A percentile compares a stretch with the other conserved stretches of the same genome.
Evolutionary conservation across 1,140 invertebrate species (phyloP).

Genomic region (Camponotus vicinus): DNA sequence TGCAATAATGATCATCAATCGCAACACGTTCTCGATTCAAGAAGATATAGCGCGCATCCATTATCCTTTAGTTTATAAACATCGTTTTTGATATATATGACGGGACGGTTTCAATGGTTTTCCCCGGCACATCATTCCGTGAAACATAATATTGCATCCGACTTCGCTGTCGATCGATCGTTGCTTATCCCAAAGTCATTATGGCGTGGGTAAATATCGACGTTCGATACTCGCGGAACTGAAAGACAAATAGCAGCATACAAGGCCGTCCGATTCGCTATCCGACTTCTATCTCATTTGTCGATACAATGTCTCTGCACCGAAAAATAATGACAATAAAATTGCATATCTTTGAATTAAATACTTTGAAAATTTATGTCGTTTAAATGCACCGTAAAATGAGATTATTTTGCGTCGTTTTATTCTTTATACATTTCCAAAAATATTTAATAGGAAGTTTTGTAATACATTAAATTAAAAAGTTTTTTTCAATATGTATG

Average conservation of each 20-base stretch:
- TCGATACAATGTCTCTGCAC: background rate
- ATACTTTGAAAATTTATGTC: background rate
- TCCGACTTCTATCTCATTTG: conserved; percentile 36
- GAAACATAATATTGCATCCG: conserved; percentile 46
- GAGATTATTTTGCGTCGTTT: background rate
- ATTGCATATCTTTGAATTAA: background rate
- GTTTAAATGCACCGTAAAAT: background rate
- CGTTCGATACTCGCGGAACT: conserved; percentile 33
- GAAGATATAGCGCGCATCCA: background rate
- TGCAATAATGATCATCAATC: conserved; percentile 2
- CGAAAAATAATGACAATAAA: background rate
- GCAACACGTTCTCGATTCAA: background rate
- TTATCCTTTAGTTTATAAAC: background rate
- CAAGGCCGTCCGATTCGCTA: conserved; percentile 1
- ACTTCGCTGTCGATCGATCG: conserved; percentile 33
- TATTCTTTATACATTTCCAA: background rate
- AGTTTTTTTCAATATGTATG: background rate
- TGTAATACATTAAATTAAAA: background rate
- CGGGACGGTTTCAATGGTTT: conserved; percentile 24
- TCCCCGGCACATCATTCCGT: conserved; percentile 21
- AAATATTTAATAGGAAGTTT: background rate
- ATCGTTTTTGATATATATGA: conserved; percentile 2
- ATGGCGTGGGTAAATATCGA: conserved; percentile 52
- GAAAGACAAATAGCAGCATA: conserved; percentile 56
- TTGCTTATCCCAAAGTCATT: conserved; percentile 47